phyloP scores from a whole-genome alignment of 2,888 invertebrate species.

The Watsonalla cultraria region DNA sequence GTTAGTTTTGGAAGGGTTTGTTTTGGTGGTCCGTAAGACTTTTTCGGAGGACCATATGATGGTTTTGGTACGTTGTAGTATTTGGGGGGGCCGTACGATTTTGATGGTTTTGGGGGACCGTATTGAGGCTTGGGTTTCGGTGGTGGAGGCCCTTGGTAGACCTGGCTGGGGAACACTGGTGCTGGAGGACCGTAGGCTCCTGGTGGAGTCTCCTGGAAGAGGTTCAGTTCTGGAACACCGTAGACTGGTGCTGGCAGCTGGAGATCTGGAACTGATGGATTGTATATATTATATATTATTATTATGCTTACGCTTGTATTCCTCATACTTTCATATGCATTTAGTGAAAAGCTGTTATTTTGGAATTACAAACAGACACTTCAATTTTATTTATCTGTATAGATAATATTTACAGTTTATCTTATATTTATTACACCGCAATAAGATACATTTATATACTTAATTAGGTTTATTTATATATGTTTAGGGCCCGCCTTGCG shows the following conservation, averaged over 20 bases:
- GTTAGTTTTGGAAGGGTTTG: conserved; percentile 13
- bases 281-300: not conserved
- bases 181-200: conserved; percentile 74
- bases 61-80: conserved; percentile 51
- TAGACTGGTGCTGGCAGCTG: conserved; percentile 77
- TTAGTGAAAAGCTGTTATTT: too few species aligned
- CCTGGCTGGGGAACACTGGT: conserved; percentile 59
- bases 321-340: too few species aligned
- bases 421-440: too few species aligned
- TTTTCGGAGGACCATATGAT: conserved; percentile 49
- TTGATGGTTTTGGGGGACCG: conserved; percentile 55
- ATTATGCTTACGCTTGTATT: not conserved
- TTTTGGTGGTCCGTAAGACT: conserved; percentile 40
- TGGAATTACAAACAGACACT: too few species aligned
- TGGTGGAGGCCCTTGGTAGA: conserved; percentile 75
- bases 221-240: conserved; percentile 72
- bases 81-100: conserved; percentile 66
- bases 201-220: conserved; percentile 48
- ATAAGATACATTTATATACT: too few species aligned
- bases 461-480: too few species aligned
- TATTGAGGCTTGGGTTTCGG: conserved; percentile 61
- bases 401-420: too few species aligned
- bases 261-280: conserved; percentile 54
- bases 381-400: too few species aligned
- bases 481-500: too few species aligned